Evolutionary conservation across 2,888 invertebrate species (phyloP), one percentile per base, ranked within the genome.

Genomic region (Athetis lepigone): DNA sequence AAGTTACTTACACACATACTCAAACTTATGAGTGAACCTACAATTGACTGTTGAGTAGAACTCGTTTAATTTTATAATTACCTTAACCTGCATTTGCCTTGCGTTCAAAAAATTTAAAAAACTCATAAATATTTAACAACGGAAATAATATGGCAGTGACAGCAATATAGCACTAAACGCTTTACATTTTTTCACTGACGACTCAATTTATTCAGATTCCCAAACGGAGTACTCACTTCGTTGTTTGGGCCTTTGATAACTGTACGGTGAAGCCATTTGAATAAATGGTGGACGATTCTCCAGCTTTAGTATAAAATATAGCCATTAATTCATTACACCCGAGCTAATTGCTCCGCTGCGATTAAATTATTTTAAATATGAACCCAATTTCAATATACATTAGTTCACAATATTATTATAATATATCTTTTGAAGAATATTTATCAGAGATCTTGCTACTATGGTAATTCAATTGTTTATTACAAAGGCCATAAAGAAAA

Each of bases 331-430:
- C 51, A 67, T 80, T 77, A 72, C 69, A 64, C 59, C 55, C 56
- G 27, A 69, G 56, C 49, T 78, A 78, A 78, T 78, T 69, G 74
- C 65, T 70, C 42, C 55, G 52, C 25, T 68, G 60, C 62, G 70
- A 75, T 79, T 77, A 68, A 77, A 77, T 69, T 61, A 73, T 68
- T 66, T 59, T 80, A 64, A 78, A 77, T 69, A 33, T 33, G 11
- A n/a, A n/a, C 11, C 29, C 2, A 33, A 55, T 19, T 70, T 51
- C 33, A 46, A 47, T 65, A 49, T 36, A 27, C 4, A 52, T 60
- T 58, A 43, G 40, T 50, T 52, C 23, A 42, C 29, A 43, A 21
- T n/a, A n/a, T n/a, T n/a, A n/a, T n/a, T n/a, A n/a, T n/a, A n/a
- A n/a, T n/a, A 42, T 23, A 47, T 51, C 27, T 49, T 40, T 7